Evolutionary conservation across 2,888 invertebrate genomes (phyloP).

Genomic region (Melanotus villosus): DNA sequence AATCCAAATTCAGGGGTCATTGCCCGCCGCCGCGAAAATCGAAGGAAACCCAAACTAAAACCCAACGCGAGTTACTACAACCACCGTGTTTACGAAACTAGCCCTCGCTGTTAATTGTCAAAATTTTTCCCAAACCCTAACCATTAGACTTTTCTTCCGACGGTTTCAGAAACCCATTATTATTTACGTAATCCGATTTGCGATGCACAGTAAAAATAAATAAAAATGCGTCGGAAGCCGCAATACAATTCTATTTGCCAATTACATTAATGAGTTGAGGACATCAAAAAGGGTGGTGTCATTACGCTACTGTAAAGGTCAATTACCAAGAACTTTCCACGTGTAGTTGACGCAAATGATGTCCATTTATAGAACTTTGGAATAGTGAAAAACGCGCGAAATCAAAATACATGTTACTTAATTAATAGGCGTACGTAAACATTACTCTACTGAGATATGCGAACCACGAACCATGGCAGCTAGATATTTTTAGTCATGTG

Average conservation of each 20-base stretch:
- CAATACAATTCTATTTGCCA: no score
- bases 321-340: neutral
- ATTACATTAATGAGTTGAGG: no score
- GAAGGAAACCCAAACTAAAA: constrained; percentile 23
- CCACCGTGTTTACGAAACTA: neutral
- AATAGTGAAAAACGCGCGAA: no score
- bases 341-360: neutral
- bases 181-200: no score
- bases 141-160: no score
- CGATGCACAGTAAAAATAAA: no score
- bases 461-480: neutral
- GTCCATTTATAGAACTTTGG: no score
- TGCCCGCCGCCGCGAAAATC: constrained; percentile 52
- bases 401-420: no score
- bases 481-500: constrained; percentile 7
- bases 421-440: no score
- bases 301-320: constrained; percentile 8
- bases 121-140: neutral
- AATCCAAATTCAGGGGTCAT: constrained; percentile 69
- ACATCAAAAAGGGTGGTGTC: no score
- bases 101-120: neutral
- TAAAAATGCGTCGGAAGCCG: no score
- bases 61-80: neutral
- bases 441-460: neutral
- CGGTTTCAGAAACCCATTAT: no score